phyloP scores from a whole-genome alignment of 2,797 vertebrate genomes.

The Pitangus sulphuratus region DNA sequence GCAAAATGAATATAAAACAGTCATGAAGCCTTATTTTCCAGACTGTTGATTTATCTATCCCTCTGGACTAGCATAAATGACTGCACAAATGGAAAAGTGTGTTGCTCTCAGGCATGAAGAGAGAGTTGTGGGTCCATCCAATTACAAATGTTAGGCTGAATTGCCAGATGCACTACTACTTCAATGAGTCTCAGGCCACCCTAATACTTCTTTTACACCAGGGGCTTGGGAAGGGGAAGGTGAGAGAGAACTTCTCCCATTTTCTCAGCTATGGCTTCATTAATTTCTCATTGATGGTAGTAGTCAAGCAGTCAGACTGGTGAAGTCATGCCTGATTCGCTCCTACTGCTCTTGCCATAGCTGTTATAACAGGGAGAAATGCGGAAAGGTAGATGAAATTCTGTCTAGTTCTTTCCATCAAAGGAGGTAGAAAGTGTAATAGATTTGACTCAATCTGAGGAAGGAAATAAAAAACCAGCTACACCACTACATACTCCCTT shows the following conservation, averaged over 20 bases:
- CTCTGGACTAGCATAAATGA: background rate
- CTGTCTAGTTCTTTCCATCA: background rate
- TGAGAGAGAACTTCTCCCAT: background rate
- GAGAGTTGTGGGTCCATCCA: background rate
- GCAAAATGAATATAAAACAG: slow-evolving; percentile 29
- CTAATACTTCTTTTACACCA: background rate
- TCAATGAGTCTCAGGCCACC: background rate
- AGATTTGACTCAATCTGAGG: background rate
- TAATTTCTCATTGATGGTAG: background rate
- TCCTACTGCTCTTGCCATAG: background rate
- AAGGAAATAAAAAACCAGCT: background rate
- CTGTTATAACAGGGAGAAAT: background rate
- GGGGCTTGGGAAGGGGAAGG: background rate
- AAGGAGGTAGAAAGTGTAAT: background rate
- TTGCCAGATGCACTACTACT: background rate
- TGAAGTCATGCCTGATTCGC: background rate
- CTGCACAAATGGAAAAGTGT: background rate
- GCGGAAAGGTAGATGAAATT: background rate
- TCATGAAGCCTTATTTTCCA: slow-evolving; percentile 25
- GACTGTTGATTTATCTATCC: background rate
- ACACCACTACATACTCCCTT: background rate
- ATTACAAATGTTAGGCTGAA: background rate
- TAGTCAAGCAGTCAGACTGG: background rate
- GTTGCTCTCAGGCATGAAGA: background rate
- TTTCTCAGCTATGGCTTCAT: background rate